Percentiles rank a stretch among this genome's conserved stretches.
These are phyloP conservation scores for Aphidius colemani DNA, from an alignment of 2,888 invertebrate genomes.

Conservation along the genomic window DNA sequence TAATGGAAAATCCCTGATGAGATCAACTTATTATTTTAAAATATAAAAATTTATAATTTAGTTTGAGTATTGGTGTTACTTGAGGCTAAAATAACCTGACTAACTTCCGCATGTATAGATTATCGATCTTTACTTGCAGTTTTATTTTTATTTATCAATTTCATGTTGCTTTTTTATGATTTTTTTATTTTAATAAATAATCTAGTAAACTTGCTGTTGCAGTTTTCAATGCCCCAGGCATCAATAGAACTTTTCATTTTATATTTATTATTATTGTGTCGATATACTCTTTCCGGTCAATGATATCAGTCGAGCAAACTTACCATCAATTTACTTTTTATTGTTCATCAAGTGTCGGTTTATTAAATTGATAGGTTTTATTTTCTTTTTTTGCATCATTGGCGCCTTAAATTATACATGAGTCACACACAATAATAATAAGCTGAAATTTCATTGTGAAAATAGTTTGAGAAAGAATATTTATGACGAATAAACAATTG, in stretches of 20 bases:
- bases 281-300: slow-evolving; percentile 29
- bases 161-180: background rate
- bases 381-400: no score
- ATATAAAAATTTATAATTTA: no score
- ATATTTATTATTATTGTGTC: slow-evolving; percentile 14
- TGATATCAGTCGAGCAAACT: slow-evolving; percentile 12
- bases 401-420: no score
- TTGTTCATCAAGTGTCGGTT: background rate
- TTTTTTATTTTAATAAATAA: background rate
- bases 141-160: slow-evolving; percentile 22
- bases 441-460: no score
- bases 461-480: no score
- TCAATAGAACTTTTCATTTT: slow-evolving; percentile 25
- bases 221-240: slow-evolving; percentile 8
- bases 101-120: slow-evolving; percentile 28
- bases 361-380: no score
- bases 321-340: slow-evolving; percentile 23
- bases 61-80: no score
- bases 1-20: no score
- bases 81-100: slow-evolving; percentile 24
- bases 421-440: no score
- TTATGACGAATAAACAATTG: no score
- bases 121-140: slow-evolving; percentile 25
- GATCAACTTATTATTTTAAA: no score
- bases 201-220: no score